These are phyloP conservation scores for Nudaria mundana DNA, from an alignment of 2,888 invertebrate species.

Conservation along the genomic window DNA sequence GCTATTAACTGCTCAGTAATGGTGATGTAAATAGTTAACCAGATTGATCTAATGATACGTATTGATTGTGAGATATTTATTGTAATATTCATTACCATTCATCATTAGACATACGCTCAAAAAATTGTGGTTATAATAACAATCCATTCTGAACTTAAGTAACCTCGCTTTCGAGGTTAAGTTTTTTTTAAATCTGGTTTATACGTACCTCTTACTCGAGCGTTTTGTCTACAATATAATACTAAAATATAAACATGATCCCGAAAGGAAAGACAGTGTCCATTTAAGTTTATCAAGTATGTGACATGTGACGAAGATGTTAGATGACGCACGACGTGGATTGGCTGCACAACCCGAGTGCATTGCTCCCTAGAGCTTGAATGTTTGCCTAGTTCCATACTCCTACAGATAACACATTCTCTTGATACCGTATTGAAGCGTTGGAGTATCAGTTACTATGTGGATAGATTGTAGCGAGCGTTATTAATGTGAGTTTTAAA, in stretches of 20 bases:
- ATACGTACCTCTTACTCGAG: not conserved
- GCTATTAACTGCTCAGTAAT: too few species aligned
- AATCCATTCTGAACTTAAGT: not conserved
- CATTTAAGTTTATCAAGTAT: conserved; percentile 22
- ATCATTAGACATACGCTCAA: too few species aligned
- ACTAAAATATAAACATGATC: too few species aligned
- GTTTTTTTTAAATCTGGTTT: not conserved
- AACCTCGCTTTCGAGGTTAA: not conserved
- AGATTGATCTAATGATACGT: too few species aligned
- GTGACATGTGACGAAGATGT: conserved; percentile 25
- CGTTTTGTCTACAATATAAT: not conserved
- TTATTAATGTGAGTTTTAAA: too few species aligned
- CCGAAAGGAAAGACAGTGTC: conserved; percentile 29
- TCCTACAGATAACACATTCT: conserved; percentile 51
- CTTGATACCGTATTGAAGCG: conserved; percentile 13
- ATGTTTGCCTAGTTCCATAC: conserved; percentile 53
- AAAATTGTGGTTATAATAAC: too few species aligned
- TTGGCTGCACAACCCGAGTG: conserved; percentile 46
- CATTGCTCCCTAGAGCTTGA: conserved; percentile 53
- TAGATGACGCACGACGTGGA: conserved; percentile 45
- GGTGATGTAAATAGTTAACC: too few species aligned
- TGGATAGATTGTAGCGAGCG: not conserved
- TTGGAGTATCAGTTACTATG: not conserved
- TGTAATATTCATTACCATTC: too few species aligned
- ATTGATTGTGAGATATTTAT: too few species aligned